Percentiles rank a stretch among this genome's conserved stretches.
These are phyloP conservation scores for Mesochorus sp. DNA, from an alignment of 2,888 invertebrate genomes.

Conservation along the genomic window DNA sequence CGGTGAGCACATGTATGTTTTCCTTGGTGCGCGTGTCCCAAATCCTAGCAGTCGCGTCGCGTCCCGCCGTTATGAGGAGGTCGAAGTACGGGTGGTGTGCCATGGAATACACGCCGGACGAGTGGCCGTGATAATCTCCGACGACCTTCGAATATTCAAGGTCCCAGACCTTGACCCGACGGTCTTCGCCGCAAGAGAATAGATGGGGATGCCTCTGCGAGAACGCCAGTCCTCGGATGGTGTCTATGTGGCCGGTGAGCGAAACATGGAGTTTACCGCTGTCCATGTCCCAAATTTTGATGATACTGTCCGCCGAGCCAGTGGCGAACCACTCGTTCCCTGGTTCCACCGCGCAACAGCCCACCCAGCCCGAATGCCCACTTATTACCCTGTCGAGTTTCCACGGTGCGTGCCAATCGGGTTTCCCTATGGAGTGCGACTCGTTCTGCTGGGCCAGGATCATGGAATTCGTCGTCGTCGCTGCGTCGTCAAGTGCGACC, in stretches of 20 bases:
- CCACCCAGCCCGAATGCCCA: conserved; percentile 96
- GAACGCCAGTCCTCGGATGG: conserved; percentile 97
- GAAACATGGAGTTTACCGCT: conserved; percentile 97
- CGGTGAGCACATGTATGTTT: conserved; percentile 97
- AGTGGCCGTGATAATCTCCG: conserved; percentile 99
- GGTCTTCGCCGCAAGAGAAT: conserved; percentile 99
- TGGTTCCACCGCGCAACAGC: conserved; percentile 98
- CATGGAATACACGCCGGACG: conserved; percentile 97
- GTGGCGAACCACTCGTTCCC: conserved; percentile 98
- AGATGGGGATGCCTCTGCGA: conserved; percentile 98
- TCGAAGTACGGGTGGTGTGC: conserved; percentile 98
- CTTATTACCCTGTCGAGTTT: conserved; percentile 98
- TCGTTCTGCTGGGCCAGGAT: too few species aligned
- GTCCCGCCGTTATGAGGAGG: conserved; percentile 95
- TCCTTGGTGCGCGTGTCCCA: conserved; percentile 99
- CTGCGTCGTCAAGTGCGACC: too few species aligned
- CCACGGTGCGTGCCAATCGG: too few species aligned
- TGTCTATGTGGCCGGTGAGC: conserved; percentile 98
- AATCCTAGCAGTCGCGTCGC: conserved; percentile 97
- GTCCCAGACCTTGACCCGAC: conserved; percentile 99
- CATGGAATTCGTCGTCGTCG: too few species aligned
- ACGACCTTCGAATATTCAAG: conserved; percentile 99
- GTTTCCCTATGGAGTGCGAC: too few species aligned
- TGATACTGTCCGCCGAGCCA: conserved; percentile 98
- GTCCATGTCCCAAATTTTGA: conserved; percentile 99